Conservation (phyloP, 2,888 invertebrate genomes). For the Yponomeuta evonymella region DNA sequence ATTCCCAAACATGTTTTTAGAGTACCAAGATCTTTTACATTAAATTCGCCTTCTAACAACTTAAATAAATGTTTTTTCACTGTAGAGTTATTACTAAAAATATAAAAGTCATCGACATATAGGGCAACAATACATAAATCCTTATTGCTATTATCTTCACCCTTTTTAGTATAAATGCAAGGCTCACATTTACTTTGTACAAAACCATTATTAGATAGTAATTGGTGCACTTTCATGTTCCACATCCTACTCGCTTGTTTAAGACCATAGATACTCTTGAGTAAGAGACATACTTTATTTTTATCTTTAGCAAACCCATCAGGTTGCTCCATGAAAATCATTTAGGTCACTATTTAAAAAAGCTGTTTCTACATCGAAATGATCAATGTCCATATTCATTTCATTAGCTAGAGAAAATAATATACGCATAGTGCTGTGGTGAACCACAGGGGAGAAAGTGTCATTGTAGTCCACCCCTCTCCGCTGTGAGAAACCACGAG, state of each 20-base stretch:
- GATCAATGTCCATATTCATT: slow-evolving; percentile 11
- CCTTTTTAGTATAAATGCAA: slow-evolving; percentile 17
- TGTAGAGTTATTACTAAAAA: not conserved
- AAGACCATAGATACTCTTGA: not conserved
- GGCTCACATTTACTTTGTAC: slow-evolving; percentile 16
- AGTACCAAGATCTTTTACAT: slow-evolving; percentile 3
- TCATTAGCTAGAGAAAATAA: slow-evolving; percentile 20
- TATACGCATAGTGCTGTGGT: slow-evolving; percentile 19
- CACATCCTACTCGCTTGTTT: slow-evolving; percentile 21
- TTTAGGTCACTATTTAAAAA: not conserved
- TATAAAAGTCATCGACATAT: slow-evolving; percentile 20
- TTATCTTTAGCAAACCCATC: slow-evolving; percentile 18
- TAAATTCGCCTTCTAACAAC: slow-evolving; percentile 3
- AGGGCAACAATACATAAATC: slow-evolving; percentile 17
- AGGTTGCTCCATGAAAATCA: slow-evolving; percentile 17
- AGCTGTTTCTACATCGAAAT: slow-evolving; percentile 9
- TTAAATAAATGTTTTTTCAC: not conserved
- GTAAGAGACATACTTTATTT: too few relatives aligned
- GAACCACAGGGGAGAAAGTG: slow-evolving; percentile 25
- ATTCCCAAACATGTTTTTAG: slow-evolving; percentile 11
- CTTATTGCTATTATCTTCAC: not conserved
- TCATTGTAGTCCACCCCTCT: slow-evolving; percentile 23
- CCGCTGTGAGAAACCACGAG: slow-evolving; percentile 22
- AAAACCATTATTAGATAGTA: slow-evolving; percentile 15
- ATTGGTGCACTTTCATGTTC: slow-evolving; percentile 19